Base-by-base conservation (phyloP, 2,113 vertebrate species). In the Malurus cyaneus region DNA sequence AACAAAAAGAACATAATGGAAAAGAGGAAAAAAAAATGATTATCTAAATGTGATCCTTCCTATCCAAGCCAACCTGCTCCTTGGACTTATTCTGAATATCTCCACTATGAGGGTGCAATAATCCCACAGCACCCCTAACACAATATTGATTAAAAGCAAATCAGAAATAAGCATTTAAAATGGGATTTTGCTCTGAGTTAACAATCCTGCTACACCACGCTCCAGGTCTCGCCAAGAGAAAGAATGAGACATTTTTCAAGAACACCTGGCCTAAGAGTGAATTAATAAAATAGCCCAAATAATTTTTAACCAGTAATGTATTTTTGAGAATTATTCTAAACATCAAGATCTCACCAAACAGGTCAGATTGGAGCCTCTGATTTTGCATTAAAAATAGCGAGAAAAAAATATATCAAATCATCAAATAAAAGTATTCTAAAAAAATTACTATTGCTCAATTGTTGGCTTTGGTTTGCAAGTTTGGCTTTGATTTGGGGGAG, bases 401-500 rank as follows among this genome's bases (percentile, higher is more conserved):
- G 9, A 14, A 6, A 70, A 70, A 88, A 90, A 90, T 36, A 85
- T 65, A 11, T 91, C 36, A 57, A 79, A 72, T 42, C 15, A 81
- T 61, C 17, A 57, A 78, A 74, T 46, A 12, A 78, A 77, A 67
- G 26, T 12, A 4, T 32, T 87, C 73, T 47, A 12, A 1, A 1
- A 49, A 89, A 83, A 39, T 39, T n/a, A 17, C 32, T 53, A 47
- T 39, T 78, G 36, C 34, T 34, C 52, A 47, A 8, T 66, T 70
- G 74, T 8, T 70, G 41, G 17, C 66, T 79, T 93, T 93, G 65
- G 42, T 85, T 78, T 79, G 36, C 36, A 82, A 65, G 41, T 72
- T 76, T 60, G 84, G 13, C 72, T 92, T 89, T 92, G 49, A 93
- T 90, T 83, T 92, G 23, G 36, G 70, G 49, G 53, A 92, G 78